Base-by-base conservation (phyloP, 2,888 invertebrate species). In the Rhogogaster chlorosoma region DNA sequence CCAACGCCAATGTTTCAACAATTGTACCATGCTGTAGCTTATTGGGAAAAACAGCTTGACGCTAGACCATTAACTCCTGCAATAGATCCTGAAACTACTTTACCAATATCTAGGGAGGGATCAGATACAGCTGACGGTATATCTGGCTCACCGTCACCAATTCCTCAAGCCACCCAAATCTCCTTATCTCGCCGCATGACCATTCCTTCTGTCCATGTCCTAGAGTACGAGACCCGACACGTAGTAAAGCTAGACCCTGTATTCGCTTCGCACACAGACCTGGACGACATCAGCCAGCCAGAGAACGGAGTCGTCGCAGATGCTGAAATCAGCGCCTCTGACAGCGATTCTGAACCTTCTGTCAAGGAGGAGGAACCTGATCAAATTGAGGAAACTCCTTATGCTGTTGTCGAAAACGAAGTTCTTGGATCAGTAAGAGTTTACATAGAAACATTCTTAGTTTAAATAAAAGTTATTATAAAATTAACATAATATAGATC, bases 281-380 rank as follows among this genome's bases (percentile, higher is more conserved):
- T 97, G 91, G 96, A 96, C 93, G 96, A 96, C 89, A 95, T 96
- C 90, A 96, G 95, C 92, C 96, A 96, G 90, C 96, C 96, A 86
- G 96, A 96, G 88, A 95, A 96, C 92, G 95, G 95, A 85, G 92
- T 93, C 49, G 93, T 94, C 80, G 94, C 93, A n/a, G 95, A 95
- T 89, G 94, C 93, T 77, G 94, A 94, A 88, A 94, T 94, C 87
- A 93, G 93, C 83, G 92, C 92, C 42, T 94, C 95, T 10, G 96
- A 96, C 87, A 94, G 95, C 15, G 96, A 96, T 85, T 96, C 96
- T 5, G 96, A 96, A 89, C 92, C 93, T 67, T 95, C 95, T 2
- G 94, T 93, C 78, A 95, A 95, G 87, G 95, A 95, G 82, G 95
- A 95, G 57, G 94, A 94, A 80, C 90, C 90, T 18, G 92, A 93